phyloP scores from a whole-genome alignment of 2,797 vertebrate species.

The Lophura swinhoii region DNA sequence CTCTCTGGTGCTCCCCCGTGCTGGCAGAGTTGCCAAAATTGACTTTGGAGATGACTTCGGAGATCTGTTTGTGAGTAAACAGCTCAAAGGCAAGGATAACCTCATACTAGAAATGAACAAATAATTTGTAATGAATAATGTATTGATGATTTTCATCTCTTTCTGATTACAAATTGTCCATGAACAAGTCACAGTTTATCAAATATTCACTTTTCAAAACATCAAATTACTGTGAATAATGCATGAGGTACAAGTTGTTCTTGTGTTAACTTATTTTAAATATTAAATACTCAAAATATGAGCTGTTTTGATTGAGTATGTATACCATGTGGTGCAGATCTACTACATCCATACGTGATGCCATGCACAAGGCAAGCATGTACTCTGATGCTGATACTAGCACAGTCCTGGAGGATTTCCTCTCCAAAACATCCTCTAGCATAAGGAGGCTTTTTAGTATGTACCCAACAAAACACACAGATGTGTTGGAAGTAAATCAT shows the following conservation, averaged over 20 bases:
- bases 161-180: neutral
- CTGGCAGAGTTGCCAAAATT: rapidly evolving
- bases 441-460: rapidly evolving
- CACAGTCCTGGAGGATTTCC: neutral
- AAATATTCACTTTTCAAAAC: slow-evolving; percentile 2
- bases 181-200: neutral
- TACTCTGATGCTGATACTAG: rapidly evolving
- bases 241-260: neutral
- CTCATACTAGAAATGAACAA: neutral
- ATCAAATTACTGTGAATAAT: slow-evolving; percentile 8
- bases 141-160: neutral
- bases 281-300: neutral
- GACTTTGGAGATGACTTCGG: rapidly evolving
- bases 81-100: neutral
- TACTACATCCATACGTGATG: rapidly evolving
- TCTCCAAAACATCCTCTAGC: neutral
- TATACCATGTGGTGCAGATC: neutral
- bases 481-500: neutral
- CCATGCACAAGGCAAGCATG: rapidly evolving
- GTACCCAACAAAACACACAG: rapidly evolving
- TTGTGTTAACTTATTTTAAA: neutral
- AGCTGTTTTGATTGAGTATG: neutral
- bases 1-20: rapidly evolving
- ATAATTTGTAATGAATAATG: neutral
- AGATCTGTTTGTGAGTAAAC: neutral